A percentile compares a stretch with the other conserved stretches of the same genome.
phyloP scores from a whole-genome alignment of 2,888 invertebrate species.

The Chalcosyrphus nemorum region DNA sequence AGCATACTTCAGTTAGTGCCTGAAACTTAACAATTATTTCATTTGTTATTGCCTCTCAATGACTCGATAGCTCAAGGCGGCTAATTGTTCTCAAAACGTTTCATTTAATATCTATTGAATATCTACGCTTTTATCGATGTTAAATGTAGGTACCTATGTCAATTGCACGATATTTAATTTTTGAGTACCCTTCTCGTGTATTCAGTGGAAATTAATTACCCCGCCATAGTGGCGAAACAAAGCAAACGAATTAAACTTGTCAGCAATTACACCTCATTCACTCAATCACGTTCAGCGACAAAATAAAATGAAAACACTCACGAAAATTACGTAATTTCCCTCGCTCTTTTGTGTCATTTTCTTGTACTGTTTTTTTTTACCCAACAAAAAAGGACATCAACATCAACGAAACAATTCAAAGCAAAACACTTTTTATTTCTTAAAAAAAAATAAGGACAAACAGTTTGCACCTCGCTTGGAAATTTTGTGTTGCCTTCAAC shows the following conservation, averaged over 20 bases:
- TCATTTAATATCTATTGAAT: no score
- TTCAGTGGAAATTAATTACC: constrained; percentile 10
- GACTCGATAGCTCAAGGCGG: no score
- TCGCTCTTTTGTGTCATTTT: neutral
- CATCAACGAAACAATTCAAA: constrained; percentile 9
- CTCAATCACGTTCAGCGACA: constrained; percentile 41
- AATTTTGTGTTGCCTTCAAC: neutral
- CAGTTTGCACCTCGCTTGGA: constrained; percentile 37
- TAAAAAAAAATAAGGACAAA: neutral
- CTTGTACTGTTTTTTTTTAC: neutral
- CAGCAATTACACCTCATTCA: constrained; percentile 45
- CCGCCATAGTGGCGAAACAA: neutral
- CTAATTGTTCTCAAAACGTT: no score
- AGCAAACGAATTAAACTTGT: constrained; percentile 38
- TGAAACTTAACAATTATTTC: no score
- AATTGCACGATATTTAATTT: neutral
- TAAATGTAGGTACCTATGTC: neutral
- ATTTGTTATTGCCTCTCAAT: no score
- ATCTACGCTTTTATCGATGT: neutral
- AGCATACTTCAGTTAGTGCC: no score
- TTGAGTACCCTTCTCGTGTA: neutral
- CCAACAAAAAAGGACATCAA: constrained; percentile 19
- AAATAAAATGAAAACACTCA: constrained; percentile 49
- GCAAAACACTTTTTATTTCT: constrained; percentile 1
- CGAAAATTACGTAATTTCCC: constrained; percentile 50